Conservation (phyloP, 2,797 vertebrate species). For the Intellagama lesueurii region DNA sequence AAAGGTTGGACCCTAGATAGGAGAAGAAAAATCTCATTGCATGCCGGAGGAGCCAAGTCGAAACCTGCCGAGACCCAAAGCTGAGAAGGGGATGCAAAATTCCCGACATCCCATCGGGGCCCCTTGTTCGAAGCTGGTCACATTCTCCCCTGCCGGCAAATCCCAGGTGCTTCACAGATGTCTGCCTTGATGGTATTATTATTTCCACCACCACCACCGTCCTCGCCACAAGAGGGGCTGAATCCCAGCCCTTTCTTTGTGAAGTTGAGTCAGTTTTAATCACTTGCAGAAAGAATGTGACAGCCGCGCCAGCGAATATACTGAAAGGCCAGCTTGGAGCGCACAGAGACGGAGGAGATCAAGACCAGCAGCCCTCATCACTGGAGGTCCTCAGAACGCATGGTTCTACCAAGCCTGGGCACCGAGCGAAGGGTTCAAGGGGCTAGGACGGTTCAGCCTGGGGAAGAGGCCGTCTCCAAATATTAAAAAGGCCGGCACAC, state of each 20-base stretch:
- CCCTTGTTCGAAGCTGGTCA: not conserved
- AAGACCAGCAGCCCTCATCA: too few species aligned
- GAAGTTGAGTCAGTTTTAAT: not conserved
- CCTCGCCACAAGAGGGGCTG: not conserved
- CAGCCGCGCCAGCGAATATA: not conserved
- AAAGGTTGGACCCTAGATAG: too few species aligned
- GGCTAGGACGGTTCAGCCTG: not conserved
- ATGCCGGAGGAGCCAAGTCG: too few species aligned
- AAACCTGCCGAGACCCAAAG: not conserved
- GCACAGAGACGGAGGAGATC: too few species aligned
- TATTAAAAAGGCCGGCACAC: too few species aligned
- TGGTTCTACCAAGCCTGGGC: not conserved
- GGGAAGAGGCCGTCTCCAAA: not conserved
- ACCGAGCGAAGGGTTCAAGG: too few species aligned
- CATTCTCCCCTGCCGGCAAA: not conserved
- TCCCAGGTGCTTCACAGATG: conserved; percentile 39
- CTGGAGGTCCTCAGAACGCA: not conserved
- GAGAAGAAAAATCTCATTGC: too few species aligned
- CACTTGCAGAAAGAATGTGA: not conserved
- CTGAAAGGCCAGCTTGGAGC: not conserved
- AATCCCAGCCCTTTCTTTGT: not conserved
- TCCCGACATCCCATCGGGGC: not conserved
- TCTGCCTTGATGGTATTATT: not conserved
- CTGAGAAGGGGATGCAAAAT: not conserved
- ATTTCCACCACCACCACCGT: not conserved